These are phyloP conservation scores for Charina bottae DNA, from an alignment of 2,113 vertebrate species.

Conservation along the genomic window DNA sequence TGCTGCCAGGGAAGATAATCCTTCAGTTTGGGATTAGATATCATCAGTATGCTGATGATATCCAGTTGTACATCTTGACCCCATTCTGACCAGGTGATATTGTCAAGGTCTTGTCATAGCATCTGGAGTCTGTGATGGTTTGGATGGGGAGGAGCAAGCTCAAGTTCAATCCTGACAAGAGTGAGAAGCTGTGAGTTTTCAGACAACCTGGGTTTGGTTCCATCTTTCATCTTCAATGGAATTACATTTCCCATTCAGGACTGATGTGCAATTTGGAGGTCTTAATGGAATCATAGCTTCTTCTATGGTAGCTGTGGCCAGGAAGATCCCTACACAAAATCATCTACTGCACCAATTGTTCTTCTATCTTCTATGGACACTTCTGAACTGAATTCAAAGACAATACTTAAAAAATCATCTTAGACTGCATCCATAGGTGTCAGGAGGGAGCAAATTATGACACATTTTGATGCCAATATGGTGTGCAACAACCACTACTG, in stretches of 20 bases:
- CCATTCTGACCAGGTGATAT: background rate
- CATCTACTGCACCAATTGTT: background rate
- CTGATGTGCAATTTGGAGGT: background rate
- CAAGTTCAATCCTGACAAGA: background rate
- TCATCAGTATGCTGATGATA: background rate
- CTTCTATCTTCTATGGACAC: too few species aligned
- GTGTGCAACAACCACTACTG: too few species aligned
- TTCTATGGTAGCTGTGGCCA: background rate
- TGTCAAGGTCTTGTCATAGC: background rate
- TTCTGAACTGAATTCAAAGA: too few species aligned
- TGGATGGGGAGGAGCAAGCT: background rate
- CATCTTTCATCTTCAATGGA: background rate
- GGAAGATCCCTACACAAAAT: background rate
- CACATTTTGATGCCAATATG: too few species aligned
- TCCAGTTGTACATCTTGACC: background rate
- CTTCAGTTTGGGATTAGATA: background rate
- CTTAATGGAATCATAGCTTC: background rate
- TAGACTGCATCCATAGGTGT: too few species aligned
- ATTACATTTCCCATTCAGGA: background rate
- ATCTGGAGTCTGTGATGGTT: background rate
- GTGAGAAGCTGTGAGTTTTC: background rate
- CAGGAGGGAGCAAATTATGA: too few species aligned
- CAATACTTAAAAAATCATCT: too few species aligned
- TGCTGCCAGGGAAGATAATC: background rate
- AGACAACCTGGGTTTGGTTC: background rate